Base-by-base conservation (phyloP, 1,140 invertebrate species). In the Cydia amplana region DNA sequence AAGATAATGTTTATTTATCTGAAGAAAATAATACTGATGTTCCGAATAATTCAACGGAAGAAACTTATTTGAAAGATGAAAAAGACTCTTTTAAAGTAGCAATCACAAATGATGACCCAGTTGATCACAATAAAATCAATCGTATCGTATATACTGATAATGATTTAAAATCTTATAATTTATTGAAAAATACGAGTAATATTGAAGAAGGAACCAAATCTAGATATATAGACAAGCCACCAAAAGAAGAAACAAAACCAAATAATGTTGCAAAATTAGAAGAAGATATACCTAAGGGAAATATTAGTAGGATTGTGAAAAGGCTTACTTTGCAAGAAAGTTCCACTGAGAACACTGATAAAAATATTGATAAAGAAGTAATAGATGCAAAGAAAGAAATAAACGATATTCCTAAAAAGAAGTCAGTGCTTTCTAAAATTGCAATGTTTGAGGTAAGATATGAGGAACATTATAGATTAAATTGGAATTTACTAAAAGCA, bases 361-460 rank as follows among this genome's bases (percentile, higher is more conserved):
- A 40, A 1, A 20, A 70, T 70, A 43, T 79, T 20, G 28, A 40
- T 40, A 18, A 18, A 40, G 28, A 70, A 55, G 4, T 23, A 51
- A 28, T 16, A 78, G 65, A 76, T 75, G 46, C 36, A 65, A 81
- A 78, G n/a, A 84, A 85, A 18, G 9, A 74, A 25, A 70, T 46
- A 3, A 49, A 79, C 12, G 79, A 85, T 28, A 40, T 85, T 20
- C 88, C 87, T 16, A 87, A 81, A 74, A 80, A 82, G 32, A 83
- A 83, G 36, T 85, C 82, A 72, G 82, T 92, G 10, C 60, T 85
- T 28, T 89, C 87, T 0, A 92, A 87, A 78, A 88, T 92, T 60
- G 87, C 88, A 10, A 82, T 90, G 74, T 92, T 92, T 82, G 89
- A 92, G 80, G 89, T 91, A 83, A 88, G 73, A 82, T 63, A 36